phyloP scores from a whole-genome alignment of 2,113 vertebrate genomes.

The Lasiurus borealis region DNA sequence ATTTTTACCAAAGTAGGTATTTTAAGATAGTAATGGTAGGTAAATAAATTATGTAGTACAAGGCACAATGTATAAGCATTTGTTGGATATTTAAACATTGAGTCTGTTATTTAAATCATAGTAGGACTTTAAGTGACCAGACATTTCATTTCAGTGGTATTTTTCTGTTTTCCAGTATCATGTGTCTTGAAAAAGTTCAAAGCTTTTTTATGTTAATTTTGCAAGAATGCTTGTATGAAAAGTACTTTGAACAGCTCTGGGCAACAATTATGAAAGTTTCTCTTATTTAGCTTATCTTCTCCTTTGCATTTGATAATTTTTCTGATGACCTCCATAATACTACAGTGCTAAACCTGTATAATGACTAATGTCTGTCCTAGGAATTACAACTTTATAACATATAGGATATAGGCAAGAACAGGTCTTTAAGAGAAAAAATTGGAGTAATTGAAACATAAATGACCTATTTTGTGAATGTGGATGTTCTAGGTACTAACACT shows the following conservation, averaged over 20 bases:
- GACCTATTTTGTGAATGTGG: conserved; percentile 1
- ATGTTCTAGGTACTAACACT: background rate
- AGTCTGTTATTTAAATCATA: background rate
- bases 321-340: background rate
- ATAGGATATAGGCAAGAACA: background rate
- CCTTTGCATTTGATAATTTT: background rate
- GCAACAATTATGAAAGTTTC: background rate
- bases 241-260: background rate
- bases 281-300: background rate
- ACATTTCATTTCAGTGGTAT: background rate
- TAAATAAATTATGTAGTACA: background rate
- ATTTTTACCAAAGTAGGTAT: background rate
- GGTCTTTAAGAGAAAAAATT: conserved; percentile 11
- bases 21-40: background rate
- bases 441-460: conserved; percentile 17
- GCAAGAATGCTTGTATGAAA: conserved; percentile 37
- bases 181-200: conserved; percentile 11
- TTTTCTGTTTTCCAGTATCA: background rate
- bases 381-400: conserved; percentile 22
- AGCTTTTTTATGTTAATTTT: conserved; percentile 3
- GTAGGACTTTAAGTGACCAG: background rate
- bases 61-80: background rate
- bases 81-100: background rate
- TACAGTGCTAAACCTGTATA: background rate
- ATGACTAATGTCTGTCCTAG: background rate